Evolutionary conservation across 2,888 invertebrate genomes (phyloP).

Genomic region (Priapulus caudatus): DNA sequence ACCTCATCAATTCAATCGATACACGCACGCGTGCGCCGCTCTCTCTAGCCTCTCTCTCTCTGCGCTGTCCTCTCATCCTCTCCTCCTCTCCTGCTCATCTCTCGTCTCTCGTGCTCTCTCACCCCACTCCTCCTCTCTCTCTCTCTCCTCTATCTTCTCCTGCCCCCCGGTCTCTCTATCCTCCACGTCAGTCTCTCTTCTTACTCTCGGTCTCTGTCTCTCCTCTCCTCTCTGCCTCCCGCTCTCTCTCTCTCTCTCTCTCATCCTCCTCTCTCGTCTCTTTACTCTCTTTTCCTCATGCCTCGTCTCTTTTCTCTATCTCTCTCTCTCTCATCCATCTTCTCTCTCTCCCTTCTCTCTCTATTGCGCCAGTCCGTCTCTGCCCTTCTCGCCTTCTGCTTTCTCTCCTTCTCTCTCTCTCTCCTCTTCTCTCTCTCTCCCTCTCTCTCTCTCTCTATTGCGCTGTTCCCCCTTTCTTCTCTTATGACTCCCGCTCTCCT

Average conservation of each 20-base stretch:
- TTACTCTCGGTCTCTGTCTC: slow-evolving; percentile 13
- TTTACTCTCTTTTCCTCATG: slow-evolving; percentile 10
- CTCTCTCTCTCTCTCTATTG: not conserved
- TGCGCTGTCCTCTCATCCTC: not conserved
- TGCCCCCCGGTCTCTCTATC: not conserved
- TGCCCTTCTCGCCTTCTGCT: slow-evolving; percentile 10
- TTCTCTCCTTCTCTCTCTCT: slow-evolving; percentile 10
- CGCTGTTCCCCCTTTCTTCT: not conserved
- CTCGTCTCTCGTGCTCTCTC: not conserved
- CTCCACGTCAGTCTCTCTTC: slow-evolving; percentile 9
- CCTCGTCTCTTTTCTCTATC: slow-evolving; percentile 12
- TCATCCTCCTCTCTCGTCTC: slow-evolving; percentile 5
- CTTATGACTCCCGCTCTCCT: not conserved
- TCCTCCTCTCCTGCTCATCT: not conserved
- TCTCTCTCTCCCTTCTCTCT: slow-evolving; percentile 11
- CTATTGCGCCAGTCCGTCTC: slow-evolving; percentile 12
- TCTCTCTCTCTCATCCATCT: slow-evolving; percentile 12
- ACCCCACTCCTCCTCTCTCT: not conserved
- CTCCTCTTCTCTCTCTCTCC: not conserved
- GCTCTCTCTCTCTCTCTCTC: slow-evolving; percentile 7
- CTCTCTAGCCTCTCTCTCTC: not conserved
- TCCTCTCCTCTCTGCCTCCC: slow-evolving; percentile 12
- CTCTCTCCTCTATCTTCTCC: not conserved
- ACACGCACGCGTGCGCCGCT: too few relatives aligned
- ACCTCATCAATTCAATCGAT: too few relatives aligned